Base-by-base conservation (phyloP, 2,113 vertebrate genomes). In the Elachura formosa region DNA sequence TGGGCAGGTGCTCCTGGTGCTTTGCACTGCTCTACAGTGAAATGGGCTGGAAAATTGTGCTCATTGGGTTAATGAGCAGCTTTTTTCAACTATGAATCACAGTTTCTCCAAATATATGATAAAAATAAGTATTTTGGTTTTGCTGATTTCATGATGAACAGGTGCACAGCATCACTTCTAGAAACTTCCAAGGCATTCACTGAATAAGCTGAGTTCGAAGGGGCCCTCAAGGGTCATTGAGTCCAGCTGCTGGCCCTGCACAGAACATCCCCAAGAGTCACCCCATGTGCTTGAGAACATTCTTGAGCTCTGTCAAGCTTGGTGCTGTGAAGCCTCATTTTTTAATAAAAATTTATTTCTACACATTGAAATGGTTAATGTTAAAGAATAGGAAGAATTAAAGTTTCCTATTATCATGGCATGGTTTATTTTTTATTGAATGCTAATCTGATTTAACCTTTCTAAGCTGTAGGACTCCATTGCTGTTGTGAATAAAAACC, bases 211-310 rank as follows among this genome's bases (percentile, higher is more conserved):
- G 29, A 46, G 17, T 46, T 75, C n/a, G 62, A 46, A 48, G 29
- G 54, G 11, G 34, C 21, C 11, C 62, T 14, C 29, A 59, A 14
- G 19, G 33, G 9, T 59, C 45, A 34, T 5, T 9, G n/a, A 46
- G 20, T 46, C 29, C 46, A 34, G 0, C 29, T 54, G 14, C 24
- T 34, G n/a, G 5, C 10, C 29, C 77, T 67, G 46, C 38, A 31
- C 31, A 40, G n/a, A 21, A 40, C 38, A 59, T n/a, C 14, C 52
- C 61, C 29, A 68, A 6, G 29, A 67, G 31, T 38, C 24, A 40
- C 28, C 26, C 25, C 38, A 2, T 22, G n/a, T 46, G 24, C 61
- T 40, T 3, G 3, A 40, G 29, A 31, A 21, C 1, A 0, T 23
- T 40, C n/a, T 40, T 46, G 17, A 46, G 48, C 54, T 61, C 45